Conservation (phyloP, 2,888 invertebrate species). For the Tipula helvola region DNA sequence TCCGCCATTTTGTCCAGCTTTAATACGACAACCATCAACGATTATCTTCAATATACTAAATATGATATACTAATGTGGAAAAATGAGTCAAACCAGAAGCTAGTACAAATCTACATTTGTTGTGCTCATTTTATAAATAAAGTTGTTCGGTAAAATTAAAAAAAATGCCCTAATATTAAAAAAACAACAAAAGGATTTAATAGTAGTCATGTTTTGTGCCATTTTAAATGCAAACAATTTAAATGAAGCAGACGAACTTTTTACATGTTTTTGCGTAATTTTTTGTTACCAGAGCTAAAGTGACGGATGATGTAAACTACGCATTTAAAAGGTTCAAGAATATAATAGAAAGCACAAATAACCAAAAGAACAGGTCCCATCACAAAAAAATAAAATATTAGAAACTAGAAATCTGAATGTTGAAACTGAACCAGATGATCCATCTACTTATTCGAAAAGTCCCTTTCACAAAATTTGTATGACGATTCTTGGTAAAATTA, state of each 20-base stretch:
- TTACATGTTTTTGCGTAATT: background rate
- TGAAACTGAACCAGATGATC: background rate
- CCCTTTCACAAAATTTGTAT: background rate
- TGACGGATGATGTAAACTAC: background rate
- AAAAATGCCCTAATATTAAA: background rate
- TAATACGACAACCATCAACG: background rate
- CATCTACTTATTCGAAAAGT: background rate
- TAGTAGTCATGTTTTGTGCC: background rate
- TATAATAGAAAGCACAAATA: background rate
- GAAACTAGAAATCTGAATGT: background rate
- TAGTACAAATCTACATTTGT: background rate
- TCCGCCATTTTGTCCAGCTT: background rate
- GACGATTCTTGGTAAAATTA: background rate
- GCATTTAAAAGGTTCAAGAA: background rate
- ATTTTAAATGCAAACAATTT: background rate
- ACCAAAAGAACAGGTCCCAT: background rate
- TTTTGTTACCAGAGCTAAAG: background rate
- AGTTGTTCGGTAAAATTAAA: background rate
- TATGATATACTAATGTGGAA: no score
- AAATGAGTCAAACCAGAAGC: background rate
- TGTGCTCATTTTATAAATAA: background rate
- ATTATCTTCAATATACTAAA: no score
- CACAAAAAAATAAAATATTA: background rate
- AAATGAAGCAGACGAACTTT: background rate
- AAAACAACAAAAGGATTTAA: background rate